Percentiles rank a stretch among this genome's conserved stretches.
Conservation (phyloP, 2,797 vertebrate genomes). For the Halcyon chelicuti region DNA sequence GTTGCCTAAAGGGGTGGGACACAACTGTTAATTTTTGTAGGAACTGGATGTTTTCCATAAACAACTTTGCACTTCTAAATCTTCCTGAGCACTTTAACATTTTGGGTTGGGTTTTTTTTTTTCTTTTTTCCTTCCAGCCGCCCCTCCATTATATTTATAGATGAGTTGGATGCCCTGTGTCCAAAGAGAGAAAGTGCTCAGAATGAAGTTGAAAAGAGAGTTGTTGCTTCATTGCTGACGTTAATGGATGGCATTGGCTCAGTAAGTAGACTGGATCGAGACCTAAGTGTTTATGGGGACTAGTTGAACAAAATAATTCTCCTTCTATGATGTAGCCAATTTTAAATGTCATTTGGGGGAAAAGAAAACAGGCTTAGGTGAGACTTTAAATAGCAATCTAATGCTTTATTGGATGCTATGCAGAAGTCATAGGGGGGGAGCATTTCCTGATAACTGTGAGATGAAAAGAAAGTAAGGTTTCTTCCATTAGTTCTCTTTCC, state of each 20-base stretch:
- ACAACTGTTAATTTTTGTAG: not conserved
- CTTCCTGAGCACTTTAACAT: not conserved
- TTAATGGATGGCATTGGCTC: constrained; percentile 97
- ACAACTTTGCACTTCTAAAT: not conserved
- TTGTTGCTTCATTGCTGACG: constrained; percentile 93
- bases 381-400: not conserved
- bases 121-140: constrained; percentile 67
- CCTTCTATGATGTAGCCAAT: not conserved
- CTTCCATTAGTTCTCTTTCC: not conserved
- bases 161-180: constrained; percentile 94
- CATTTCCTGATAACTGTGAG: not conserved
- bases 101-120: not conserved
- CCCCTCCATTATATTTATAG: constrained; percentile 95
- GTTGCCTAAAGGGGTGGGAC: not conserved
- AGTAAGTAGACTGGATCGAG: constrained; percentile 78
- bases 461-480: not conserved
- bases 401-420: not conserved
- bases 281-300: not conserved
- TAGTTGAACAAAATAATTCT: not conserved
- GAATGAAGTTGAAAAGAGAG: constrained; percentile 96
- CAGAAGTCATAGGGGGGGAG: not conserved
- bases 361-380: not conserved
- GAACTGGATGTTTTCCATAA: not conserved
- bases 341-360: not conserved
- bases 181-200: constrained; percentile 93